These are phyloP conservation scores for Cerceris rybyensis DNA, from an alignment of 2,888 invertebrate genomes.

Conservation along the genomic window DNA sequence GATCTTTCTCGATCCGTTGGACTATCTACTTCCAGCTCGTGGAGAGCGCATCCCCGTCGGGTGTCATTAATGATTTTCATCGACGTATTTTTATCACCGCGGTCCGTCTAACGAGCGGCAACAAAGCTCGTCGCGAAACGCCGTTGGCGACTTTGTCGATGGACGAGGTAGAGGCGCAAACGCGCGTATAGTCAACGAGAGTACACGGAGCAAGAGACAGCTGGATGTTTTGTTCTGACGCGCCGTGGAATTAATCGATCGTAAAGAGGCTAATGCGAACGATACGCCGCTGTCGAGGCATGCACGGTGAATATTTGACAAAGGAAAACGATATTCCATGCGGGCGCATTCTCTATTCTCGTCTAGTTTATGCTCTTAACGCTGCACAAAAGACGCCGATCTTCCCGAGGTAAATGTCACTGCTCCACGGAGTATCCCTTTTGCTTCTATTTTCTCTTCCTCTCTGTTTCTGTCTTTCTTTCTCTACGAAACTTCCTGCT, in stretches of 20 bases:
- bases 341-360: conserved; percentile 56
- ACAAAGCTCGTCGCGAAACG: conserved; percentile 44
- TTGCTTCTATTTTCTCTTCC: not conserved
- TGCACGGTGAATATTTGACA: conserved; percentile 56
- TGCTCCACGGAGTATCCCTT: not conserved
- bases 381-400: conserved; percentile 22
- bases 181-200: no score
- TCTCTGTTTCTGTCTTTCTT: no score
- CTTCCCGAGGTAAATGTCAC: not conserved
- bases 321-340: conserved; percentile 54
- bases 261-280: conserved; percentile 61
- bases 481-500: no score
- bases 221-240: conserved; percentile 55
- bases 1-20: not conserved
- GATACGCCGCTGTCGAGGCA: conserved; percentile 52
- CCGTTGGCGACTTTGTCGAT: conserved; percentile 58
- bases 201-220: conserved; percentile 11
- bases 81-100: conserved; percentile 46
- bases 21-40: not conserved
- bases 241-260: conserved; percentile 63
- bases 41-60: not conserved
- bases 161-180: conserved; percentile 25
- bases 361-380: conserved; percentile 37
- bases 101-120: conserved; percentile 34
- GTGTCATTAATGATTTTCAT: conserved; percentile 22